These are phyloP conservation scores for Calliopsis andreniformis DNA, from an alignment of 1,140 invertebrate genomes.

Conservation along the genomic window DNA sequence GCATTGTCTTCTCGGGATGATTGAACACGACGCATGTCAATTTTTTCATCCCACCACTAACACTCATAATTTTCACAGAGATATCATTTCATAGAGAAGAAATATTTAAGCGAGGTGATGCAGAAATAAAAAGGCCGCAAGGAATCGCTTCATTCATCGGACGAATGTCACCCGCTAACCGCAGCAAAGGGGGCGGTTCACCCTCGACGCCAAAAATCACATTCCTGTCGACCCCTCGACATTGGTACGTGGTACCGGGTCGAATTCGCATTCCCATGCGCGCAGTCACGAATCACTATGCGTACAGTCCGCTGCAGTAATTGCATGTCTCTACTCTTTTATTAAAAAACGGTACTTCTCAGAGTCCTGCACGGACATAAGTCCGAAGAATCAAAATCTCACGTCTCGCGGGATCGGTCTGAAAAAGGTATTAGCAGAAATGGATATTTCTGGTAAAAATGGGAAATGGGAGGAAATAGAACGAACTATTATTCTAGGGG, in stretches of 20 bases:
- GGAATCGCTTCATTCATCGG: background rate
- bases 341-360: background rate
- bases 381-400: too few species aligned
- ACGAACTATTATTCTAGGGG: background rate
- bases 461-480: too few species aligned
- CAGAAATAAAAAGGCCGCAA: constrained; percentile 4
- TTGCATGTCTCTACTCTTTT: background rate
- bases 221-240: constrained; percentile 72
- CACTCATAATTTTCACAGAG: constrained; percentile 32
- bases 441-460: too few species aligned
- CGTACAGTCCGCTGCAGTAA: constrained; percentile 25
- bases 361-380: too few species aligned
- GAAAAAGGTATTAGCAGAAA: too few species aligned
- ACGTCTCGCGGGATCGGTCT: too few species aligned
- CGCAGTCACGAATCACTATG: background rate
- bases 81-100: constrained; percentile 30
- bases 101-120: background rate
- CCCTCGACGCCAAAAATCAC: constrained; percentile 69
- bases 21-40: background rate
- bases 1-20: background rate
- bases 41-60: background rate
- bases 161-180: constrained; percentile 24
- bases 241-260: constrained; percentile 63
- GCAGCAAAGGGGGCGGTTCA: constrained; percentile 48
- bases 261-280: constrained; percentile 76